Evolutionary conservation across 2,113 vertebrate species (phyloP), one percentile per base, ranked within the genome.

Genomic region (Coptodon rendalli): DNA sequence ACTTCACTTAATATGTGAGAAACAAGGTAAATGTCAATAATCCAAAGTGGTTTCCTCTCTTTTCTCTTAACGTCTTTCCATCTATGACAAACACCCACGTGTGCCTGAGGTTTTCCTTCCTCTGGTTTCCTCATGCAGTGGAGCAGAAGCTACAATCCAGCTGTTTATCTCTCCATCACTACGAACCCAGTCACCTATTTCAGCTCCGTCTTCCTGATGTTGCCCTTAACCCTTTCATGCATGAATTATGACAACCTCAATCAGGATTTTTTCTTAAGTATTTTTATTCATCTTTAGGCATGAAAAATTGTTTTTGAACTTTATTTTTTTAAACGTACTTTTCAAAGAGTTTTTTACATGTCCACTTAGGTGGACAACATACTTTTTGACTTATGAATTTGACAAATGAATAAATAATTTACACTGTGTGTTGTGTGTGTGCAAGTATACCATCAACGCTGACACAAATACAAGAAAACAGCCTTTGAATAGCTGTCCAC

Each of bases 21-120:
- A 56, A 85, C 81, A 89, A 91, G 81, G 84, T 87, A 89, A 92
- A 94, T 92, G 93, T 90, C 89, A 94, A 89, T 31, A 88, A 78
- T 84, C 73, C 81, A 53, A 86, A 91, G 76, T 80, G 91, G 45
- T 19, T 76, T 88, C 86, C 31, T 80, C 40, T 76, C 59, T 54
- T 19, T 82, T 56, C 50, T 85, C 6, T 73, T 63, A 29, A 22
- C 16, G 24, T 34, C 22, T 45, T 81, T 59, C 24, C 43, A 36
- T 50, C 40, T 31, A n/a, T 34, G 13, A 50, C 19, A 73, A 83
- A 73, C 52, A 27, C 50, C 22, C 19, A 43, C 7, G 17, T 9
- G 16, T 68, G 45, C 3, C 82, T 43, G 82, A 83, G 63, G 31
- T 17, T 83, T 71, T 19, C 63, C 63, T 40, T 9, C 12, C 34